phyloP scores from a whole-genome alignment of 2,888 invertebrate genomes.

The Cactoblastis cactorum region DNA sequence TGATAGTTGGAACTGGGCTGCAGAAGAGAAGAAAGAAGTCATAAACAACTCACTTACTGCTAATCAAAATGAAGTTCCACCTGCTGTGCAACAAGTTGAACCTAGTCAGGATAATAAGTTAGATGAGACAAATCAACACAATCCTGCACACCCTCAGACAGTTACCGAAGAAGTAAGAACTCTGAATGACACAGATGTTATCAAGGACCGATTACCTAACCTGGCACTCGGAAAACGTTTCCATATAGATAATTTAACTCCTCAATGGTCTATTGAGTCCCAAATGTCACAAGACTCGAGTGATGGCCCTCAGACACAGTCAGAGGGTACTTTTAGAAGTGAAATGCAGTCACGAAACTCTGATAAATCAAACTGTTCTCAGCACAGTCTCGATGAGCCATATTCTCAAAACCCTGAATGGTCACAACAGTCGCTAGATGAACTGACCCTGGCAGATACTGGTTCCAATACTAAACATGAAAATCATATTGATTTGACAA shows the following conservation, averaged over 20 bases:
- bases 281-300: slow-evolving; percentile 83
- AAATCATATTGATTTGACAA: slow-evolving; percentile 52
- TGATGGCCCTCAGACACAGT: slow-evolving; percentile 80
- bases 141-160: slow-evolving; percentile 30
- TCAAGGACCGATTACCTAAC: slow-evolving; percentile 65
- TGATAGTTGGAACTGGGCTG: slow-evolving; percentile 82
- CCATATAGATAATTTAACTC: slow-evolving; percentile 68
- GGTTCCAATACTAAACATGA: slow-evolving; percentile 37
- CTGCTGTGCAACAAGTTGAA: slow-evolving; percentile 26
- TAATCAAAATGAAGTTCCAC: slow-evolving; percentile 31
- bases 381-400: slow-evolving; percentile 44
- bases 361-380: slow-evolving; percentile 65
- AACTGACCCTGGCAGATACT: slow-evolving; percentile 36
- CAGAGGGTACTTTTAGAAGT: slow-evolving; percentile 80
- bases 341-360: slow-evolving; percentile 79
- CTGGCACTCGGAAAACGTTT: slow-evolving; percentile 64
- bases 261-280: slow-evolving; percentile 83
- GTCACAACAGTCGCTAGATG: slow-evolving; percentile 46
- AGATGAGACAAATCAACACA: slow-evolving; percentile 31
- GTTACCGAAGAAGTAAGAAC: slow-evolving; percentile 50
- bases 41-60: slow-evolving; percentile 25
- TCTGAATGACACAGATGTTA: slow-evolving; percentile 58
- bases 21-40: slow-evolving; percentile 65
- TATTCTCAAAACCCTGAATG: slow-evolving; percentile 50
- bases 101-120: slow-evolving; percentile 33